Evolutionary conservation across 2,888 invertebrate genomes (phyloP).

Genomic region (Campoplex capitator): DNA sequence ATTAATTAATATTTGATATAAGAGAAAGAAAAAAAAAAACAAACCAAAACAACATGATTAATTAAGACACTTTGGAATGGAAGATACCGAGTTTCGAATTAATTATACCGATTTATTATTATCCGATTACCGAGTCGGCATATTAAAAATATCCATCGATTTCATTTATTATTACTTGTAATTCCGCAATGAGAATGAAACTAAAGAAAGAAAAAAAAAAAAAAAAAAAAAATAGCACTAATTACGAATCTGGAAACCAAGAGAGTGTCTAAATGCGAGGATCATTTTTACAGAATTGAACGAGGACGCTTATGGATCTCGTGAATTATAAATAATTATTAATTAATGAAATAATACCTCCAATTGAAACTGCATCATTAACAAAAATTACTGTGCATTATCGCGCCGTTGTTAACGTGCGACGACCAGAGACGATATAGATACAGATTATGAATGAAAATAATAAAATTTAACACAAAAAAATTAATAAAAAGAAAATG

Average conservation of each 20-base stretch:
- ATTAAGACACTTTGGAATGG: constrained; percentile 44
- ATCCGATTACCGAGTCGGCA: constrained; percentile 56
- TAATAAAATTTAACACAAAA: constrained; percentile 61
- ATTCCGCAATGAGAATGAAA: constrained; percentile 54
- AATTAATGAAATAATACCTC: constrained; percentile 55
- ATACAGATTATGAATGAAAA: constrained; percentile 75
- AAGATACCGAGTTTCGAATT: constrained; percentile 66
- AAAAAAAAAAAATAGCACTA: constrained; percentile 43
- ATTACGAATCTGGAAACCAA: constrained; percentile 64
- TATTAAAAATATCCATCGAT: constrained; percentile 65
- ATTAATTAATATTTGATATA: constrained; percentile 67
- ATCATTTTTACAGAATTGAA: constrained; percentile 72
- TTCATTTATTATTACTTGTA: constrained; percentile 72
- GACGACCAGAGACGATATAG: constrained; percentile 52
- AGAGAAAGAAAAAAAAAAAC: constrained; percentile 41
- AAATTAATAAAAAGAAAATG: constrained; percentile 39
- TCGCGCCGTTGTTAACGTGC: constrained; percentile 59
- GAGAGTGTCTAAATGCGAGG: constrained; percentile 61
- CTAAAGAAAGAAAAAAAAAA: constrained; percentile 60
- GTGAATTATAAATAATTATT: constrained; percentile 70
- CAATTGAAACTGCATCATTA: constrained; percentile 68
- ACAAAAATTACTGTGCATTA: constrained; percentile 71
- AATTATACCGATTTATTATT: constrained; percentile 51
- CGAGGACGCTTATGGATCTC: constrained; percentile 61
- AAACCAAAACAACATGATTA: constrained; percentile 54